Conservation (phyloP, 2,797 vertebrate genomes). For the Serranus cabrilla region DNA sequence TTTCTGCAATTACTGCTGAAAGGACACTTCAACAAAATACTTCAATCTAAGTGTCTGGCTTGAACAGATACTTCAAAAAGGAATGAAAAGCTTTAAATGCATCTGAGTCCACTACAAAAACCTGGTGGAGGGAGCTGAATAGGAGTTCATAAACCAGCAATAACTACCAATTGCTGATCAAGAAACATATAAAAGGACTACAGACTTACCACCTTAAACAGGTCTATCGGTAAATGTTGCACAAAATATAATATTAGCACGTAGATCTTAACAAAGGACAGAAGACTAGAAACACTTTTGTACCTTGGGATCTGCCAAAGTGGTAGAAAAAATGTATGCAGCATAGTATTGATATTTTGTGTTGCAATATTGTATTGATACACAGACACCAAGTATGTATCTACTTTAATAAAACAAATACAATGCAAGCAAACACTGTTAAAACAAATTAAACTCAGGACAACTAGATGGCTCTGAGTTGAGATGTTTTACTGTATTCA, state of each 20-base stretch:
- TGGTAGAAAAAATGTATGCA: too few species aligned
- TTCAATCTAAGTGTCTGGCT: not conserved
- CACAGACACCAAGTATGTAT: too few species aligned
- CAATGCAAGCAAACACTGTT: too few species aligned
- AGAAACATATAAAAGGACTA: not conserved
- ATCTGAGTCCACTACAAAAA: not conserved
- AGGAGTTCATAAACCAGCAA: not conserved
- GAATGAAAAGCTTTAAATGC: not conserved
- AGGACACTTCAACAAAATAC: not conserved
- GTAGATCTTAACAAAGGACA: not conserved
- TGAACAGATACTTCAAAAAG: not conserved
- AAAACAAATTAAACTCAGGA: too few species aligned
- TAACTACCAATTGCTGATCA: not conserved
- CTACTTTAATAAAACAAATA: too few species aligned
- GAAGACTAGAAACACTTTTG: not conserved
- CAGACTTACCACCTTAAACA: not conserved
- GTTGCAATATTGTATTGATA: too few species aligned
- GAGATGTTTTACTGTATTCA: too few species aligned
- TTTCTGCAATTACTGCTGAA: not conserved
- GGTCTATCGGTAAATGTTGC: not conserved
- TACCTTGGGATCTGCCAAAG: too few species aligned
- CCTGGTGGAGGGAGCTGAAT: not conserved
- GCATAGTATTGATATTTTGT: too few species aligned
- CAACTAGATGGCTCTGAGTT: too few species aligned
- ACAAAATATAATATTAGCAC: not conserved